Conservation (phyloP, 30 jellyfish, hydroid and myxozoan species). For the Calvadosia cruxmelitensis region DNA sequence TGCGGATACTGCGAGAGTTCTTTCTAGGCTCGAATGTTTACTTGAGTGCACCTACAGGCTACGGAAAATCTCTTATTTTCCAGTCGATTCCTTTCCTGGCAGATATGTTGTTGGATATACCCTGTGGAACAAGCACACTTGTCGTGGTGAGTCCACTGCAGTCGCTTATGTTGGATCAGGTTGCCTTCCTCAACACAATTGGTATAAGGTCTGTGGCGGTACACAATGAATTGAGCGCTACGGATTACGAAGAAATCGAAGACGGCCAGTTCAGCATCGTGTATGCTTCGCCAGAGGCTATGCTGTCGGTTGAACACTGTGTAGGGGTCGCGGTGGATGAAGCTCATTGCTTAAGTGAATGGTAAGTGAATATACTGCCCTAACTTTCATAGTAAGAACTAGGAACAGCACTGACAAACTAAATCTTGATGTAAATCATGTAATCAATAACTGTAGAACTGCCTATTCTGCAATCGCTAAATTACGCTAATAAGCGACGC, state of each 20-base stretch:
- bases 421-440: too few relatives aligned
- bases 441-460: too few relatives aligned
- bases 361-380: too few relatives aligned
- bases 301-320: constrained; percentile 15
- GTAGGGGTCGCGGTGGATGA: constrained; percentile 23
- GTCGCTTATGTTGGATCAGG: constrained; percentile 22
- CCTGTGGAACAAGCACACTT: background rate
- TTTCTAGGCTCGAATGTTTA: constrained; percentile 12
- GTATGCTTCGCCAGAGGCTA: constrained; percentile 20
- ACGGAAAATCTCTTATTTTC: constrained; percentile 28
- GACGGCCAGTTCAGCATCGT: background rate
- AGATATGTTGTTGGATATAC: constrained; percentile 9
- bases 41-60: constrained; percentile 40
- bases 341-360: constrained; percentile 22
- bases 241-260: too few relatives aligned
- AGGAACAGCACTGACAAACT: too few relatives aligned
- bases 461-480: too few relatives aligned
- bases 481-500: too few relatives aligned
- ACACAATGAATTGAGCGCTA: too few relatives aligned
- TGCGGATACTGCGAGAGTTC: too few relatives aligned
- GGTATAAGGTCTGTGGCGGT: constrained; percentile 21
- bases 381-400: too few relatives aligned
- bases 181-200: background rate
- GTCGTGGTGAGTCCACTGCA: constrained; percentile 9
- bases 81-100: constrained; percentile 15